These are phyloP conservation scores for Campaea margaritaria DNA, from an alignment of 2,888 invertebrate genomes.

Conservation along the genomic window DNA sequence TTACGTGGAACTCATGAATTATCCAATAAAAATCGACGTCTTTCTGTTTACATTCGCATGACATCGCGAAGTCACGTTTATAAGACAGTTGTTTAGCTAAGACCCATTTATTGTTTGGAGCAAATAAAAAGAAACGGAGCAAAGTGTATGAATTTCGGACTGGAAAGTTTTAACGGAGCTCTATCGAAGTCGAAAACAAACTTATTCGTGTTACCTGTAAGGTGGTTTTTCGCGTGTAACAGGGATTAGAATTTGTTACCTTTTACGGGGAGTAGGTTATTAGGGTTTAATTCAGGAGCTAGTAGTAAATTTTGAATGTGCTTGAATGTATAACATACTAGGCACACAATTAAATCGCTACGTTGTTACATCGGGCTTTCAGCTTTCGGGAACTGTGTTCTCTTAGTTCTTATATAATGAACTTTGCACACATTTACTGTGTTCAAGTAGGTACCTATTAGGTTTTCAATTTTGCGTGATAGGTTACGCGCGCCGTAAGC, in stretches of 20 bases:
- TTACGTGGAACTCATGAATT: constrained; percentile 63
- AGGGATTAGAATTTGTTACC: constrained; percentile 38
- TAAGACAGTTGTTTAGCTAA: constrained; percentile 67
- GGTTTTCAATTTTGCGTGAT: constrained; percentile 13
- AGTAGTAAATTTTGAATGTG: constrained; percentile 71
- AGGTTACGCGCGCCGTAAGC: constrained; percentile 1
- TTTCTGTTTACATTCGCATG: constrained; percentile 63
- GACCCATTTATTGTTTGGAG: constrained; percentile 77
- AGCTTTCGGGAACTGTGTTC: constrained; percentile 41
- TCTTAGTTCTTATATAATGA: neutral
- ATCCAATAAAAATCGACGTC: constrained; percentile 66
- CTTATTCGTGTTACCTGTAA: constrained; percentile 26
- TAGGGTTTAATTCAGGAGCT: constrained; percentile 72
- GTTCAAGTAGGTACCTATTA: neutral
- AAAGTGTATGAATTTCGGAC: constrained; percentile 52
- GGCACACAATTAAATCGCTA: constrained; percentile 60
- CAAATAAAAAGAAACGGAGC: constrained; percentile 73
- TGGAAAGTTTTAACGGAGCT: constrained; percentile 47
- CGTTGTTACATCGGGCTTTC: constrained; percentile 52
- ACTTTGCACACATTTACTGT: neutral
- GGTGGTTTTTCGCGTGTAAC: constrained; percentile 44
- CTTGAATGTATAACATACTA: constrained; percentile 61
- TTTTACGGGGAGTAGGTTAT: constrained; percentile 52
- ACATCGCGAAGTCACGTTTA: constrained; percentile 64
- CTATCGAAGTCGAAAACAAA: constrained; percentile 36